phyloP scores from a whole-genome alignment of 1,140 invertebrate species.

The Zaprionus nigranus region DNA sequence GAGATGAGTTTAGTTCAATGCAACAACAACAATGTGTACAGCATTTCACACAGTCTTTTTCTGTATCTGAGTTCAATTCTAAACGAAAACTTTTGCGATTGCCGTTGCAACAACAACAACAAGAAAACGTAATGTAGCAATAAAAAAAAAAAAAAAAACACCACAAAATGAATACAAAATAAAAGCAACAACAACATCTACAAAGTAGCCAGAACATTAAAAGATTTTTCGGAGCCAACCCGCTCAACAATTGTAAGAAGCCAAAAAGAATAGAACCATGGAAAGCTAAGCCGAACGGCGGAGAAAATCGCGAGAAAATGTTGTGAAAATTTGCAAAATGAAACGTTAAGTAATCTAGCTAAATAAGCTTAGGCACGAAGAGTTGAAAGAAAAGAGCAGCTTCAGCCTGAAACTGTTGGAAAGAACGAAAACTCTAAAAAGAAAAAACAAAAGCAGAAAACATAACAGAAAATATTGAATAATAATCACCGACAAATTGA shows the following conservation, averaged over 20 bases:
- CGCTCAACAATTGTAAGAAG: slow-evolving; percentile 17
- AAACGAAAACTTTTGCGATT: slow-evolving; percentile 60
- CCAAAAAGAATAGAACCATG: slow-evolving; percentile 16
- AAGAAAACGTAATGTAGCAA: slow-evolving; percentile 51
- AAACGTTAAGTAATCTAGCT: slow-evolving; percentile 58
- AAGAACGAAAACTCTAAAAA: slow-evolving; percentile 29
- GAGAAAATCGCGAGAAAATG: slow-evolving; percentile 21
- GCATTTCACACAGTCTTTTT: slow-evolving; percentile 64
- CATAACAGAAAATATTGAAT: too few relatives aligned
- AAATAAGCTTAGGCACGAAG: slow-evolving; percentile 60
- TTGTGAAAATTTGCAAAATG: slow-evolving; percentile 43
- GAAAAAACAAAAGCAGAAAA: slow-evolving; percentile 34
- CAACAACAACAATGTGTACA: slow-evolving; percentile 42
- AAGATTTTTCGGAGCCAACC: slow-evolving; percentile 25
- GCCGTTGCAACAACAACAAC: slow-evolving; percentile 54
- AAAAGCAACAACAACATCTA: slow-evolving; percentile 16
- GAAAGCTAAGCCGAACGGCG: slow-evolving; percentile 8
- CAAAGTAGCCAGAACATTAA: slow-evolving; percentile 37
- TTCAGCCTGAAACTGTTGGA: neutral
- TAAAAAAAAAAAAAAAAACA: slow-evolving; percentile 43
- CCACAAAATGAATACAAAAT: slow-evolving; percentile 25
- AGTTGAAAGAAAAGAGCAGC: slow-evolving; percentile 15
- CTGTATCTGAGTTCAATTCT: slow-evolving; percentile 63
- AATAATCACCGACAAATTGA: slow-evolving; percentile 81
- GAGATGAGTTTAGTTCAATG: slow-evolving; percentile 56